These are phyloP conservation scores for Lycaena phlaeas DNA, from an alignment of 2,888 invertebrate species.

Conservation along the genomic window DNA sequence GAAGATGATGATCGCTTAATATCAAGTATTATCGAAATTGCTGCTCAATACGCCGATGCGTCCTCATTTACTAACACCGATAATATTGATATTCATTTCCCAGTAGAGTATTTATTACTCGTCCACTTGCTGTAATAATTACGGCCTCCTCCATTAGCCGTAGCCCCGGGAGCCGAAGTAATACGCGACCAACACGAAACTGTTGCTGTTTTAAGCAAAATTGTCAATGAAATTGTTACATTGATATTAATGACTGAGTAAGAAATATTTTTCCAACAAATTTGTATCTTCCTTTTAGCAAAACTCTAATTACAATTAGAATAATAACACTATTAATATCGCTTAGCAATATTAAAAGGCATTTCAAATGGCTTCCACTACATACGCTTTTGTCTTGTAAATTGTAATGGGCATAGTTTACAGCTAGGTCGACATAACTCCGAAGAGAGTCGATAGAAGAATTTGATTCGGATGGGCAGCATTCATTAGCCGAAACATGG, in stretches of 20 bases:
- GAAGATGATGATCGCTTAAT: no score
- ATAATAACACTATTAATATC: background rate
- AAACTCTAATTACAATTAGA: background rate
- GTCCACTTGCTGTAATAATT: background rate
- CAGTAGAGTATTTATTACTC: slow-evolving; percentile 2
- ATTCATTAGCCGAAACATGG: no score
- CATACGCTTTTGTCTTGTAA: no score
- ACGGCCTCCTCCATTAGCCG: background rate
- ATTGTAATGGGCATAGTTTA: no score
- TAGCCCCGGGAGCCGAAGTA: slow-evolving; percentile 3
- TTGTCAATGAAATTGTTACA: slow-evolving; percentile 38
- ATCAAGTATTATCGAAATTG: no score
- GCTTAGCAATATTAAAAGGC: no score
- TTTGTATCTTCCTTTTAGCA: background rate
- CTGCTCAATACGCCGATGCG: no score
- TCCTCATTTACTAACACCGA: background rate
- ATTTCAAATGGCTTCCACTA: no score
- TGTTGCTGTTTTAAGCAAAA: slow-evolving; percentile 5
- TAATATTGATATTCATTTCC: slow-evolving; percentile 6
- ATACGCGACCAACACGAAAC: slow-evolving; percentile 13
- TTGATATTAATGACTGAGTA: slow-evolving; percentile 42
- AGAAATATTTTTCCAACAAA: slow-evolving; percentile 15
- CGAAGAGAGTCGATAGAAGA: no score
- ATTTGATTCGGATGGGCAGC: no score
- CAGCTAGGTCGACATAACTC: no score